Base-by-base conservation (phyloP, 2,888 invertebrate genomes). In the Rhagophthalmus giganteus region DNA sequence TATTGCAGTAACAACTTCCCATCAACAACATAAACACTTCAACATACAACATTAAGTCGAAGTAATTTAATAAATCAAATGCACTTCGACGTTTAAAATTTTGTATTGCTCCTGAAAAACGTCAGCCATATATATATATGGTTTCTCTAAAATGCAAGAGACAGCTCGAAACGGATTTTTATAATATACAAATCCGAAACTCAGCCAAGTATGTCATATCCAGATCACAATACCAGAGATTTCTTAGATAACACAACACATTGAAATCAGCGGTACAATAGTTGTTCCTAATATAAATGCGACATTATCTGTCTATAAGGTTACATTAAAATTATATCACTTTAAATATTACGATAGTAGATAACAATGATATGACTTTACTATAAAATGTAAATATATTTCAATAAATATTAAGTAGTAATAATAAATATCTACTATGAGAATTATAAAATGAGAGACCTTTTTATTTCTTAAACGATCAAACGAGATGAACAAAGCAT, bases 361-460 rank as follows among this genome's bases (percentile, higher is more conserved):
- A 52, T 54, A 59, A 59, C 55, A 55, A 54, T 57, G 55, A 50
- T 56, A 58, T 54, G 54, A 44, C 42, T 50, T 57, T 45, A 45
- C 38, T 38, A 51, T 53, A 55, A 49, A 53, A 58, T 48, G 53
- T 51, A 54, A 54, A 56, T 55, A 54, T 45, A 44, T 41, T 37
- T 54, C 28, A 54, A 54, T 57, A 54, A 57, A 57, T 59, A 55
- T 51, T 57, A 58, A 56, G 54, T 53, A 42, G 31, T 26, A 42
- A 49, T 55, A 61, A 59, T 59, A 56, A 56, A 58, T 60, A 57
- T 59, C 50, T 54, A 51, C 49, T 54, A 46, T 55, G 53, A 48
- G 54, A 55, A 55, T 50, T 50, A 48, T 38, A 16, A 58, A 54
- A 39, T 35, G 32, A 45, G 53, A 53, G 42, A 42, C 33, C 42